Evolutionary conservation across 2,113 vertebrate species (phyloP), one percentile per base, ranked within the genome.

Genomic region (Columba janthina): DNA sequence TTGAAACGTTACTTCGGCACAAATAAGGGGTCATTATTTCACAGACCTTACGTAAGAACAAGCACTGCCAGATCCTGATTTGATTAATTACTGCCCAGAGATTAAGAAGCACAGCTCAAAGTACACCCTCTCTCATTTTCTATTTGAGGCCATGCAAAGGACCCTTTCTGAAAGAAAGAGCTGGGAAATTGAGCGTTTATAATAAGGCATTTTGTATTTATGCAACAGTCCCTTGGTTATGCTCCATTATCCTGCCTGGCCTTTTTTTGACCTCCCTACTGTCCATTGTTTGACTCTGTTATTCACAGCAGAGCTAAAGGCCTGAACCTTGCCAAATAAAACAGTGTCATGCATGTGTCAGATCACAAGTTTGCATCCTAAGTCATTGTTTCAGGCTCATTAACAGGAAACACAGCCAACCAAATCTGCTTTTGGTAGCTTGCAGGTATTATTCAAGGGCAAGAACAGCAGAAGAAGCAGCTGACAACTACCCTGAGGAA

Each of bases 261-360:
- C 95, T 93, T 85, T 94, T 65, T 85, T 73, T 96, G 95, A 95
- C 66, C 85, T 85, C 54, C 31, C 66, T 44, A 74, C 89, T 85
- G 80, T 40, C 89, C 94, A 92, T 93, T 89, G 85, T 92, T 95
- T 71, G 84, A 84, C 83, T 67, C 69, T 29, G 50, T 38, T 67
- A 91, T 64, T 94, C 93, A 72, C 75, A 91, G 90, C 24, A 62
- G 76, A 94, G 58, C 70, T 95, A 94, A 95, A 96, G 32, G 86
- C 38, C 75, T 51, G 48, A 88, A 32, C 74, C 44, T 62, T 91
- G 84, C 58, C 96, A 95, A 65, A 90, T 61, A 93, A 95, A 88
- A 76, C 54, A 40, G 81, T 74, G 61, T 81, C 51, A 70, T 15
- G 51, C 58, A 86, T 26, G 14, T 71, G 73, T 88, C 74, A 74